phyloP scores from a whole-genome alignment of 1,140 invertebrate genomes.

The Heliothis subflexa region DNA sequence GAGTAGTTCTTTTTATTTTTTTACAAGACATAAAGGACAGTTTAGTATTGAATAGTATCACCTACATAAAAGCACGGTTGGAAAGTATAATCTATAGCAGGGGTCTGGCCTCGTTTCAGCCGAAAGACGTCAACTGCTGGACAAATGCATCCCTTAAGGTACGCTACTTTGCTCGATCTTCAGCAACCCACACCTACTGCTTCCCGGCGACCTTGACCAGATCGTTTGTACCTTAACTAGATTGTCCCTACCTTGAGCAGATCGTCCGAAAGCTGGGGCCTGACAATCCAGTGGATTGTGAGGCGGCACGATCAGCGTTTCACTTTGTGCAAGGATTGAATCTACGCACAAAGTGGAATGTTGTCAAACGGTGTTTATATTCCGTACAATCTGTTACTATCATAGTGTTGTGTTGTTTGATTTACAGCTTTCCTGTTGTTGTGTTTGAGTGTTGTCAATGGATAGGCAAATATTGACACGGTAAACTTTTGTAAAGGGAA shows the following conservation, averaged over 20 bases:
- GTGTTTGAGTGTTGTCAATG: background rate
- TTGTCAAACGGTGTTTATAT: background rate
- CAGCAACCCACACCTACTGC: too few species aligned
- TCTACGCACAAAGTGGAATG: background rate
- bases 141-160: too few species aligned
- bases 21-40: background rate
- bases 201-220: too few species aligned
- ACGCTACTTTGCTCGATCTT: too few species aligned
- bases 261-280: background rate
- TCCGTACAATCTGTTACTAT: background rate
- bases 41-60: background rate
- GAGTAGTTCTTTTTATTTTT: too few species aligned
- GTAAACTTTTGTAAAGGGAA: background rate
- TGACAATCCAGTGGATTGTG: background rate
- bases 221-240: too few species aligned
- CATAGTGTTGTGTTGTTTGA: constrained; percentile 3
- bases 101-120: too few species aligned
- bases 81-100: too few species aligned
- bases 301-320: background rate
- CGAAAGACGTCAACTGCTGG: too few species aligned
- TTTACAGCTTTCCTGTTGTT: background rate
- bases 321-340: background rate
- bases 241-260: background rate
- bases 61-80: too few species aligned
- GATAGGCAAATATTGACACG: constrained; percentile 7